Percentiles rank a stretch among this genome's conserved stretches.
Evolutionary conservation across 1,140 invertebrate genomes (phyloP).

Genomic region (Drosophila leontia): DNA sequence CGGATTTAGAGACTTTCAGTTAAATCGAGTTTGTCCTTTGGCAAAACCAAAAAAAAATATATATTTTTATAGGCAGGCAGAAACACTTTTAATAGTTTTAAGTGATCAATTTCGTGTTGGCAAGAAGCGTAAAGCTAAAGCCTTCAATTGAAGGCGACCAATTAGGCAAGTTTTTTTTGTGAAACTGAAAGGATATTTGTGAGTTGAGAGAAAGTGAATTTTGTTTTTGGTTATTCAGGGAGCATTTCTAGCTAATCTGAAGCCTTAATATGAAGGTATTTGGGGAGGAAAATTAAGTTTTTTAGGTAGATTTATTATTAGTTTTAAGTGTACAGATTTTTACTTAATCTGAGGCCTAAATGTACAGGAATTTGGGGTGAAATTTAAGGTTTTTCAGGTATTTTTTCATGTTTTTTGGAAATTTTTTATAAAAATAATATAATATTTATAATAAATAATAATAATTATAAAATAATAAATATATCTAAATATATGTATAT

Average conservation of each 20-base stretch:
- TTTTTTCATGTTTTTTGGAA: not conserved
- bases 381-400: accelerated
- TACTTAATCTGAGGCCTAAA: not conserved
- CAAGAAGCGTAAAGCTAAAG: conserved; percentile 6
- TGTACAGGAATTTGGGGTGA: not conserved
- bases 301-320: not conserved
- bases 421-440: too few species aligned
- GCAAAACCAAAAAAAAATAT: not conserved
- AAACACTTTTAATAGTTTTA: conserved; percentile 35
- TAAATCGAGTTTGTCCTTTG: conserved; percentile 37
- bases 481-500: too few species aligned
- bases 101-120: conserved; percentile 40
- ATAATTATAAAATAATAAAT: too few species aligned
- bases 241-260: not conserved
- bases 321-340: too few species aligned
- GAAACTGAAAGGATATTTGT: conserved; percentile 20
- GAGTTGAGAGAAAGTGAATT: conserved; percentile 3
- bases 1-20: conserved; percentile 23
- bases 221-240: not conserved
- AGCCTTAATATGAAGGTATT: not conserved
- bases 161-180: conserved; percentile 24
- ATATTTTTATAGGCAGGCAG: not conserved
- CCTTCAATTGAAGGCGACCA: conserved; percentile 11
- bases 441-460: not conserved
- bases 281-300: too few species aligned